These are phyloP conservation scores for Caradrina clavipalpis DNA, from an alignment of 2,888 invertebrate genomes.

Conservation along the genomic window DNA sequence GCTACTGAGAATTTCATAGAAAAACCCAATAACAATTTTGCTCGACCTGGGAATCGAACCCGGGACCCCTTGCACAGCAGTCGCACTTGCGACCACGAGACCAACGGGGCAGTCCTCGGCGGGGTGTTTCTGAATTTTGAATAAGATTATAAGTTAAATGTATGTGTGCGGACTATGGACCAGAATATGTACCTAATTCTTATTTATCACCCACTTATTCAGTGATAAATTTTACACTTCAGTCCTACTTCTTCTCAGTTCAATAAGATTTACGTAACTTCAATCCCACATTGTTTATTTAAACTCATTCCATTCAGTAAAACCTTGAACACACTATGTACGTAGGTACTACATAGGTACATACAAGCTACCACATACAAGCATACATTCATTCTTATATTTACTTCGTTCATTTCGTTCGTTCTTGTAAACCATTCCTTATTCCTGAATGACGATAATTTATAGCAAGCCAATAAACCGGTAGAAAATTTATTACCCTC, in stretches of 20 bases:
- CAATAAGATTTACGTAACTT: neutral
- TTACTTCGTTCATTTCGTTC: slow-evolving; percentile 10
- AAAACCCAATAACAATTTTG: too few species aligned
- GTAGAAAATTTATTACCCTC: slow-evolving; percentile 15
- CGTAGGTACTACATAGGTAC: neutral
- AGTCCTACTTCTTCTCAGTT: fast-evolving
- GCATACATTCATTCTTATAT: neutral
- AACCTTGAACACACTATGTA: slow-evolving; percentile 7
- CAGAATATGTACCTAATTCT: too few species aligned
- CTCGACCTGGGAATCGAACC: too few species aligned
- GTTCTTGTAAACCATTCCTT: slow-evolving; percentile 30
- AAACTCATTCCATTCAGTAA: slow-evolving; percentile 5
- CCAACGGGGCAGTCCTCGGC: too few species aligned
- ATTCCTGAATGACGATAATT: slow-evolving; percentile 30
- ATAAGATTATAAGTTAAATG: too few species aligned
- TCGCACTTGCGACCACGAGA: too few species aligned
- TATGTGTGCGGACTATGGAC: too few species aligned
- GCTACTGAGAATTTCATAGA: too few species aligned
- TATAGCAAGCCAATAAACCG: slow-evolving; percentile 30
- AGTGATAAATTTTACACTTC: neutral
- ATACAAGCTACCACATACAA: neutral
- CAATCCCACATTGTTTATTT: slow-evolving; percentile 9
- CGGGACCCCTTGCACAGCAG: too few species aligned
- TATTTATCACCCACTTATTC: too few species aligned
- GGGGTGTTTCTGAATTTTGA: too few species aligned